These are phyloP conservation scores for Neogobius melanostomus DNA, from an alignment of 2,113 vertebrate genomes.

Conservation along the genomic window DNA sequence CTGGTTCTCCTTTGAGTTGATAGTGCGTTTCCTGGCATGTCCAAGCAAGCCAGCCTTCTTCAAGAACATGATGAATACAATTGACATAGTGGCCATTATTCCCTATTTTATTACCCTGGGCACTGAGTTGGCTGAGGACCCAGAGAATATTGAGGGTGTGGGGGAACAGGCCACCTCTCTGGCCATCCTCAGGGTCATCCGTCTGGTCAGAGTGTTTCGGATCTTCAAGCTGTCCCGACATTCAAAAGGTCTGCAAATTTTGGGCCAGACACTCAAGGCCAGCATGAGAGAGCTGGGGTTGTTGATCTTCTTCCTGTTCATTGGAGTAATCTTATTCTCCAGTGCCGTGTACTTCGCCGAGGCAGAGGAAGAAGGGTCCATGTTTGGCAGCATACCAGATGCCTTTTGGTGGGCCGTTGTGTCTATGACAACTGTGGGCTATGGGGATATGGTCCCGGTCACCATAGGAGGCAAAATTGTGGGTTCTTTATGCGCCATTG, in stretches of 20 bases:
- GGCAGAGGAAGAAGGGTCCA: slow-evolving; percentile 90
- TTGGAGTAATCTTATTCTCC: slow-evolving; percentile 98
- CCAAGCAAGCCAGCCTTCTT: slow-evolving; percentile 98
- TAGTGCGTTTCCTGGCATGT: slow-evolving; percentile 95
- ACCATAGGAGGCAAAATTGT: slow-evolving; percentile 99
- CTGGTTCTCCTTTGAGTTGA: slow-evolving; percentile 98
- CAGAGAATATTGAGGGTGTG: slow-evolving; percentile 77
- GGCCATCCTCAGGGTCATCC: slow-evolving; percentile 99
- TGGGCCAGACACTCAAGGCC: slow-evolving; percentile 98
- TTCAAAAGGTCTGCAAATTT: slow-evolving; percentile 98
- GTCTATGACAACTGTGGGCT: slow-evolving; percentile 99
- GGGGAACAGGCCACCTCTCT: slow-evolving; percentile 97
- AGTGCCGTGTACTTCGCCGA: slow-evolving; percentile 98
- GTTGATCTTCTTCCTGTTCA: slow-evolving; percentile 99
- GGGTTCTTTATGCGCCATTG: slow-evolving; percentile 98
- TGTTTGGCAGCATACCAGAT: slow-evolving; percentile 96
- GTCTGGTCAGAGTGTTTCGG: slow-evolving; percentile 97
- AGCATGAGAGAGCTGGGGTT: slow-evolving; percentile 98
- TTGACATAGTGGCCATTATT: slow-evolving; percentile 98
- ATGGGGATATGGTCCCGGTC: slow-evolving; percentile 99
- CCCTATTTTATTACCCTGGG: slow-evolving; percentile 98
- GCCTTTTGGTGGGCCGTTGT: slow-evolving; percentile 99
- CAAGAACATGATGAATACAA: slow-evolving; percentile 99
- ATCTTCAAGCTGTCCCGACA: slow-evolving; percentile 99
- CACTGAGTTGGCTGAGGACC: slow-evolving; percentile 93